phyloP scores from a whole-genome alignment of 2,888 invertebrate genomes.

The Diarsia rubi region DNA sequence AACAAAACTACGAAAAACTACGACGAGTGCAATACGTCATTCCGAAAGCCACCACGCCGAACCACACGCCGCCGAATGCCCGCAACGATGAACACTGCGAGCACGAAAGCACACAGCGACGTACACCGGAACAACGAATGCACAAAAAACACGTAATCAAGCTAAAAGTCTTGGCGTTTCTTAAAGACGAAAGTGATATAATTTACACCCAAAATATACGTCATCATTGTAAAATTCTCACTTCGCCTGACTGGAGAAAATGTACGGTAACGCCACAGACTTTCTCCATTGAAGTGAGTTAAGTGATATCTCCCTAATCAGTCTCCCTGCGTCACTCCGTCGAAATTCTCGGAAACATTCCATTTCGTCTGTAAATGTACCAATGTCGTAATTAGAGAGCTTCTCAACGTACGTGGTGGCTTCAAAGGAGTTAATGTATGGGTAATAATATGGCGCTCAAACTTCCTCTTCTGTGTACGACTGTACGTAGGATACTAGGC shows the following conservation, averaged over 20 bases:
- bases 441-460: slow-evolving; percentile 48
- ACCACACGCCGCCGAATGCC: too few species aligned
- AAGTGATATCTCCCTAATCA: slow-evolving; percentile 61
- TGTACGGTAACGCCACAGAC: slow-evolving; percentile 39
- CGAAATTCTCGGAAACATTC: slow-evolving; percentile 56
- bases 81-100: too few species aligned
- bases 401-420: slow-evolving; percentile 48
- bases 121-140: too few species aligned
- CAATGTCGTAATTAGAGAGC: slow-evolving; percentile 62
- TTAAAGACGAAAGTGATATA: slow-evolving; percentile 22
- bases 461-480: slow-evolving; percentile 32
- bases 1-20: too few species aligned
- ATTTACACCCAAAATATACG: slow-evolving; percentile 24
- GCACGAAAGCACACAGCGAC: too few species aligned
- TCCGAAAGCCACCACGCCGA: too few species aligned
- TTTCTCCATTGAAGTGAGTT: slow-evolving; percentile 52
- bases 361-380: slow-evolving; percentile 58
- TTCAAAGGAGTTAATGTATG: slow-evolving; percentile 52
- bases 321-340: slow-evolving; percentile 41
- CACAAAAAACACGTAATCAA: neutral
- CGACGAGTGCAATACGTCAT: too few species aligned
- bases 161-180: neutral
- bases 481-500: slow-evolving; percentile 10
- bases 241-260: slow-evolving; percentile 25
- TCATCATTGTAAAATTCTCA: slow-evolving; percentile 40